phyloP scores from a whole-genome alignment of 35 echinoderm and acorn worm species.

The Anneissia japonica region DNA sequence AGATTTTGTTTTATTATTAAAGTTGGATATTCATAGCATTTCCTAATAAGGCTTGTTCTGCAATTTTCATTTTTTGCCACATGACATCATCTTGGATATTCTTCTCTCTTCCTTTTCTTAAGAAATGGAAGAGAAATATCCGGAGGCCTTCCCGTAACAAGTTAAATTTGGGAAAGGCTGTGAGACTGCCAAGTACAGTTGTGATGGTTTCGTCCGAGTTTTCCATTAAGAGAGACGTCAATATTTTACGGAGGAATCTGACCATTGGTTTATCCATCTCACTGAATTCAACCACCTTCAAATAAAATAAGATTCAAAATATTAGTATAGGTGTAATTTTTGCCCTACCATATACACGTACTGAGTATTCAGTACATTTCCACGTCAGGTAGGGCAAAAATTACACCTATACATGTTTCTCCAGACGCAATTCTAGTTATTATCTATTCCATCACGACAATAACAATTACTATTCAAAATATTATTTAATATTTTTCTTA shows the following conservation, averaged over 20 bases:
- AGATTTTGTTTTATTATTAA: too few species aligned
- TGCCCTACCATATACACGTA: too few species aligned
- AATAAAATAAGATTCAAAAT: too few species aligned
- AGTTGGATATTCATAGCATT: background rate
- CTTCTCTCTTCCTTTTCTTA: constrained; percentile 38
- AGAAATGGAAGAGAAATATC: constrained; percentile 86
- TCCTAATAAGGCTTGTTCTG: background rate
- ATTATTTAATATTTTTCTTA: too few species aligned
- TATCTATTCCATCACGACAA: too few species aligned
- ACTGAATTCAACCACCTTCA: constrained; percentile 91
- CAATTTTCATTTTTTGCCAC: background rate
- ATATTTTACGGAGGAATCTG: constrained; percentile 43
- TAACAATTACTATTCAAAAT: too few species aligned
- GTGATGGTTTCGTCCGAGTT: constrained; percentile 19
- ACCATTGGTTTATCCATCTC: constrained; percentile 82
- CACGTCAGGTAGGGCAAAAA: too few species aligned
- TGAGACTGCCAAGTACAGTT: constrained; percentile 35
- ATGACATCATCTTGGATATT: background rate
- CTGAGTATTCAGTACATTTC: too few species aligned
- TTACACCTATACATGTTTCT: too few species aligned
- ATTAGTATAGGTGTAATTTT: too few species aligned
- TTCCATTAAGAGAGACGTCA: constrained; percentile 37
- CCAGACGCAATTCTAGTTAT: too few species aligned
- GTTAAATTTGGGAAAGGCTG: constrained; percentile 39
- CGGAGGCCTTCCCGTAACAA: constrained; percentile 68